Base-by-base conservation (phyloP, 2,113 vertebrate species). In the Peromyscus californicus region DNA sequence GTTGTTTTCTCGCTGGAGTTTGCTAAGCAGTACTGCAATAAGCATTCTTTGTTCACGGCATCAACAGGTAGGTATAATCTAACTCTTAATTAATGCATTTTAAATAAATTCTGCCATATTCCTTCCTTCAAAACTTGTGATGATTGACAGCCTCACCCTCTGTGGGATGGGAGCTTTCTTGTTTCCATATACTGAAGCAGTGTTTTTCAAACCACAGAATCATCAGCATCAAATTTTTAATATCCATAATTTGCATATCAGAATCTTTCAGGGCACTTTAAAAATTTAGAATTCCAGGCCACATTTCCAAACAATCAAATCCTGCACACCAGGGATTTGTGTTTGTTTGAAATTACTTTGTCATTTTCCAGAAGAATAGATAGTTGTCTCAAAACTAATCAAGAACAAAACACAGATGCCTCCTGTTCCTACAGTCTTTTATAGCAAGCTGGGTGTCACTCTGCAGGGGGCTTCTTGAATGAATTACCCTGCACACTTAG, bases 351-450 rank as follows among this genome's bases (percentile, higher is more conserved):
- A 82, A 89, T 33, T 63, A 24, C 31, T 93, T 80, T 89, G 51
- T 93, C 45, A n/a, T 45, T 61, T 93, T 96, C 45, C 78, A 96
- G 33, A 89, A 93, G 42, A 88, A 79, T 57, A 96, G 59, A n/a
- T 72, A 93, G 26, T 57, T 86, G 42, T 91, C 26, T 12, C 39
- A 2, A 12, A 36, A 54, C 65, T 10, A 11, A 24, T 59, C 48
- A 59, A n/a, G 33, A 70, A 39, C 6, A 75, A 65, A 63, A 83
- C 74, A 83, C n/a, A 31, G 33, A 45, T 59, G 15, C 26, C 17
- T 42, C 17, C 26, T 87, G 4, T 94, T 36, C 48, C 74, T 57
- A 33, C 2, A 74, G 61, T 16, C 19, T 95, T 72, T 88, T 80
- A 33, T 39, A 63, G 22, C 65, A 96, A 17, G 2, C 33, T 76